phyloP scores from a whole-genome alignment of 2,113 vertebrate genomes.

The Prunella fulvescens region DNA sequence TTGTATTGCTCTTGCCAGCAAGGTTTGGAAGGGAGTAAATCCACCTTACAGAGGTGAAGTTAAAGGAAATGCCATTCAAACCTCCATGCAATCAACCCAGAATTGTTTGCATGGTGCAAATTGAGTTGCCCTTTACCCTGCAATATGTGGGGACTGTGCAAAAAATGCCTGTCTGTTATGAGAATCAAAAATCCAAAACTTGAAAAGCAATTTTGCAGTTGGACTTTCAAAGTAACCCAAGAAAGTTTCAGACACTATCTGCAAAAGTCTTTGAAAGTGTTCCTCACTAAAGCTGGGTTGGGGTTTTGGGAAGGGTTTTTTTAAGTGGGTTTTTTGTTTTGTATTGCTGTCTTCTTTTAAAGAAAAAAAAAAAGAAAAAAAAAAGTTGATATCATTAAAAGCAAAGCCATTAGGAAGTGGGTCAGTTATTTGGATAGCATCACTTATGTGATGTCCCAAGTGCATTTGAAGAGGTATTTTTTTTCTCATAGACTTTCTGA shows the following conservation, averaged over 20 bases:
- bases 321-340: neutral
- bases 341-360: neutral
- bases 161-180: neutral
- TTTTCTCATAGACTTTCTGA: neutral
- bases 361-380: neutral
- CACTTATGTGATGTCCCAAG: neutral
- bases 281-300: neutral
- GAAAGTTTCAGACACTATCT: neutral
- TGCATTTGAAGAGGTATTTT: neutral
- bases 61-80: neutral
- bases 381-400: neutral
- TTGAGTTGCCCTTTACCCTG: neutral
- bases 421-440: neutral
- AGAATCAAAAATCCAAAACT: neutral
- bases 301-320: rapidly evolving
- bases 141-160: neutral
- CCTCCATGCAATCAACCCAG: neutral
- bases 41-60: neutral
- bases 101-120: neutral
- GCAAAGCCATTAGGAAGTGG: neutral
- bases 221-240: neutral
- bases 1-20: neutral
- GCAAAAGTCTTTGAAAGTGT: neutral
- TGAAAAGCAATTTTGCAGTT: neutral
- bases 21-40: neutral